Base-by-base conservation (phyloP, 2,888 invertebrate species). In the Eilema depressum region DNA sequence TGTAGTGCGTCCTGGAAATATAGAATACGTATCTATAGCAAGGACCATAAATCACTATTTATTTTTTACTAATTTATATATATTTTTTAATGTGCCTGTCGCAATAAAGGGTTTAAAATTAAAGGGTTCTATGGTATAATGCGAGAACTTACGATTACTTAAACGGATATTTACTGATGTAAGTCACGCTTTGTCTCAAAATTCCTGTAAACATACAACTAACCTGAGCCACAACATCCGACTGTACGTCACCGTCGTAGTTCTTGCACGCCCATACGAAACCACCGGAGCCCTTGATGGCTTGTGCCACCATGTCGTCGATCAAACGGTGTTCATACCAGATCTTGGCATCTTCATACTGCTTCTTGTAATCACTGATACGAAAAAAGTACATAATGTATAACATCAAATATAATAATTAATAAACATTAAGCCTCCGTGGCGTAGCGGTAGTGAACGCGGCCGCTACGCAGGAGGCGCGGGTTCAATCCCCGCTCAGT, bases 211-310 rank as follows among this genome's bases (percentile, higher is more conserved):
- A n/a, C n/a, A n/a, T 53, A 37, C 25, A 41, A 61, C 77, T 67
- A 81, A 95, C 95, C 94, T 95, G 98, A 60, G 98, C 98, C 8
- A 98, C 97, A 77, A 98, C 96, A 87, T 98, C 98, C 0, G 98
- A 98, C 92, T 98, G 98, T 8, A 98, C 98, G 88, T 98, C 98
- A 47, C 98, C 98, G 86, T 98, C 98, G 88, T 98, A 98, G 93
- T 98, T 98, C 94, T 98, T 98, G 94, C 98, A 98, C 26, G 98
- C 97, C 98, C 98, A 98, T 64, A 98, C 97, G 89, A 98, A 98
- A 14, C 97, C 98, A 69, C 98, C 98, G 28, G 96, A 96, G 37
- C 98, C 97, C 93, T 98, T 98, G 65, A 98, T 93, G 3, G 96
- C 97, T 90, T 98, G 98, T 53, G 98, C 98, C 41, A 98, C 98